Evolutionary conservation across 2,888 invertebrate genomes (phyloP).

Genomic region (Himalopsyche japonica): DNA sequence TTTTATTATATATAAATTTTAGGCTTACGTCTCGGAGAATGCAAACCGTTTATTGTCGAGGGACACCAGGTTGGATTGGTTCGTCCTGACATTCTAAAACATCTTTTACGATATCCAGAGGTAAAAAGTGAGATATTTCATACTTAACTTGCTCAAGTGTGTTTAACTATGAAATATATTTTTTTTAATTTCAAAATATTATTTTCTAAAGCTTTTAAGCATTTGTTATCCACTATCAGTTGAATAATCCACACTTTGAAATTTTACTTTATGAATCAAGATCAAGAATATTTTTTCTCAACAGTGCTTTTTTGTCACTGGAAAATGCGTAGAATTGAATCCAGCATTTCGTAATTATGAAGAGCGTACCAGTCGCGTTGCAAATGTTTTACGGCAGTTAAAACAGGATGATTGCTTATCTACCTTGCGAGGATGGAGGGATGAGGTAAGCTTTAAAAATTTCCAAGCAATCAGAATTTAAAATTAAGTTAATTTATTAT

Average conservation of each 20-base stretch:
- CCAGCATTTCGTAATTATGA: conserved; percentile 85
- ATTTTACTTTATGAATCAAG: not conserved
- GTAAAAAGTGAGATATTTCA: conserved; percentile 51
- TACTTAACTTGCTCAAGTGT: conserved; percentile 28
- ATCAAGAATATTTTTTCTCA: conserved; percentile 29
- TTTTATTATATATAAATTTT: not conserved
- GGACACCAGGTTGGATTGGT: conserved; percentile 89
- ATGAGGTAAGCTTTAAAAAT: conserved; percentile 68
- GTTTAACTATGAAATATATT: not conserved
- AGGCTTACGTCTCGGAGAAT: conserved; percentile 48
- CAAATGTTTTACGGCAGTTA: conserved; percentile 77
- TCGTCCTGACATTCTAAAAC: conserved; percentile 80
- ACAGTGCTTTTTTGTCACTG: conserved; percentile 72
- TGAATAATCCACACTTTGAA: too few relatives aligned
- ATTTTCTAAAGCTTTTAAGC: too few relatives aligned
- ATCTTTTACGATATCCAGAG: conserved; percentile 80
- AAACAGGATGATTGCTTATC: conserved; percentile 75
- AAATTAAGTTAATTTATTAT: too few relatives aligned
- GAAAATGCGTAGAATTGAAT: conserved; percentile 78
- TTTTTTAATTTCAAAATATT: not conserved
- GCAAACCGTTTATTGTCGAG: conserved; percentile 85
- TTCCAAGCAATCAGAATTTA: too few relatives aligned
- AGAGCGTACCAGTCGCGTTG: conserved; percentile 77
- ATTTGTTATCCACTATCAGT: too few relatives aligned
- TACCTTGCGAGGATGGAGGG: conserved; percentile 88